A percentile compares a stretch with the other conserved stretches of the same genome.
Evolutionary conservation across 2,888 invertebrate species (phyloP).

Genomic region (Phytoseiulus persimilis): DNA sequence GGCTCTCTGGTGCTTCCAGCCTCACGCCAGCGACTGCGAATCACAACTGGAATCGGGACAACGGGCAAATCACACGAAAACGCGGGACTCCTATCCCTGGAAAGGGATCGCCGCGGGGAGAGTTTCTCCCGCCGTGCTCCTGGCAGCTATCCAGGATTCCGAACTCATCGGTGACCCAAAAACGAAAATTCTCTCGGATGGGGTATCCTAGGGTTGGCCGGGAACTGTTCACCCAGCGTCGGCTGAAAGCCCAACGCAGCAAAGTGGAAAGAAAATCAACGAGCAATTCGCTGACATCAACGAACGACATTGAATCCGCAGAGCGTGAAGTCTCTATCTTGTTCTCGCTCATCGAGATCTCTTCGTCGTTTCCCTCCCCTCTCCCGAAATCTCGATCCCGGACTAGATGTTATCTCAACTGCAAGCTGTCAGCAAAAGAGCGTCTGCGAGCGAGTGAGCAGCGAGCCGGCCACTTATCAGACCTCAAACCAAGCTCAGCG

Average conservation of each 20-base stretch:
- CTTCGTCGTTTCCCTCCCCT: background rate
- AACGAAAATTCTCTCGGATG: background rate
- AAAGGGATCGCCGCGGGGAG: too few relatives aligned
- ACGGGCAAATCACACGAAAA: too few relatives aligned
- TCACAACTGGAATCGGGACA: too few relatives aligned
- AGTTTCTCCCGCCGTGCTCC: too few relatives aligned
- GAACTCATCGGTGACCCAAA: too few relatives aligned
- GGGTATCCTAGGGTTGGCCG: background rate
- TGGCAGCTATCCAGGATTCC: too few relatives aligned
- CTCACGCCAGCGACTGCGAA: too few relatives aligned
- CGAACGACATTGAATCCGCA: background rate
- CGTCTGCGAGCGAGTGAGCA: background rate
- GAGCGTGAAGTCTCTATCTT: background rate
- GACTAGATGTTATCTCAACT: background rate
- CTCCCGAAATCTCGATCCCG: background rate
- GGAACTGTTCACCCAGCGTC: background rate
- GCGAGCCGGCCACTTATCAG: background rate
- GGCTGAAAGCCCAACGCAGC: background rate
- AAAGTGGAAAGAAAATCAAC: background rate
- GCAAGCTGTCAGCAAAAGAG: background rate
- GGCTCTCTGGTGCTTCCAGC: too few relatives aligned
- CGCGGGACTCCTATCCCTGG: too few relatives aligned
- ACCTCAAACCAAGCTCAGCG: background rate
- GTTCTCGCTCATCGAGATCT: background rate
- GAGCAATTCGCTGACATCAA: background rate